These are phyloP conservation scores for Salmo trutta DNA, from an alignment of 2,797 vertebrate genomes.

Conservation along the genomic window DNA sequence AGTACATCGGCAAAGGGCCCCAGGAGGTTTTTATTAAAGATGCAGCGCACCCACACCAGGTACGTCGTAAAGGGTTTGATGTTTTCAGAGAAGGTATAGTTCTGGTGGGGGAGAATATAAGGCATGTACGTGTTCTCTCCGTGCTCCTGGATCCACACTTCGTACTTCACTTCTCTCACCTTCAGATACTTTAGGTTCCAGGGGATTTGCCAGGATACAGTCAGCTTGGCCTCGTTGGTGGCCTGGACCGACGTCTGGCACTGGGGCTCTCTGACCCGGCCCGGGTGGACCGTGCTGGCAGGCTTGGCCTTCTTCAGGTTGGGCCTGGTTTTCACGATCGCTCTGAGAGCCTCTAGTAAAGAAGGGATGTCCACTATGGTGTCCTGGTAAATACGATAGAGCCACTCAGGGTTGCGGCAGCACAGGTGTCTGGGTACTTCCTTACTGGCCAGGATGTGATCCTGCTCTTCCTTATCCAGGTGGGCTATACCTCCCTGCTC, in stretches of 20 bases:
- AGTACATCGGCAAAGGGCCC: constrained; percentile 97
- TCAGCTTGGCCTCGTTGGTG: constrained; percentile 86
- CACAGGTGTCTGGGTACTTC: constrained; percentile 93
- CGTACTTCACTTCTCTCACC: constrained; percentile 93
- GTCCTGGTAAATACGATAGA: constrained; percentile 98
- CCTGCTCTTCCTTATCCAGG: constrained; percentile 86
- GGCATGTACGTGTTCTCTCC: constrained; percentile 99
- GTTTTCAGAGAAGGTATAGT: constrained; percentile 98
- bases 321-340: constrained; percentile 81
- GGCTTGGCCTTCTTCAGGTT: constrained; percentile 80
- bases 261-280: constrained; percentile 88
- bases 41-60: constrained; percentile 97
- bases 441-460: constrained; percentile 85
- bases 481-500: constrained; percentile 95
- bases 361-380: constrained; percentile 89
- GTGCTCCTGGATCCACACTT: constrained; percentile 99
- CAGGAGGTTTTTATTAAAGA: constrained; percentile 93
- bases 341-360: constrained; percentile 82
- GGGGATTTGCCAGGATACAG: constrained; percentile 94
- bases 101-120: constrained; percentile 93
- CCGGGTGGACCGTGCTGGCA: constrained; percentile 84
- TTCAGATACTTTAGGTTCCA: constrained; percentile 98
- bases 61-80: constrained; percentile 98
- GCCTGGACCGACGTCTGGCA: constrained; percentile 92
- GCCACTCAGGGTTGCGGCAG: constrained; percentile 97